Base-by-base conservation (phyloP, 2,113 vertebrate genomes). In the Lepisosteus osseus region DNA sequence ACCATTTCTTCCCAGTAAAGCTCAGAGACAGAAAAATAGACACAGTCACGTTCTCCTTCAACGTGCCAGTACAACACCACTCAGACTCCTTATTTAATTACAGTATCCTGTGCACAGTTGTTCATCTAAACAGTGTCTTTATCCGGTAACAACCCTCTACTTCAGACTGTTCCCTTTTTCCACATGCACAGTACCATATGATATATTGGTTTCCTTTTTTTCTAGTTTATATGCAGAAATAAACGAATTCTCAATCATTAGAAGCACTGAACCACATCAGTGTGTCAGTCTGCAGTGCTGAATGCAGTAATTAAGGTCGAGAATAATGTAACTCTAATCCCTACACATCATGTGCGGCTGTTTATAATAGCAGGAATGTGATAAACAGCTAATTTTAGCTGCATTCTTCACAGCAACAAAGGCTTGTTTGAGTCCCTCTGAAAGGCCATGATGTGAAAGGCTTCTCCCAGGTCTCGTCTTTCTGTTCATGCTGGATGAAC, bases 331-430 rank as follows among this genome's bases (percentile, higher is more conserved):
- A 17, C 65, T 42, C 41, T 72, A 72, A 71, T 65, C 74, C 67
- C 15, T 59, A 47, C 12, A 9, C 45, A 76, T 76, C 61, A 72
- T 65, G 74, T 42, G 29, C 64, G 45, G 66, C 65, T 65, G 54
- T 76, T 72, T 72, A 69, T 55, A 76, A 43, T 47, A 65, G 13
- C 70, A 68, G 70, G 65, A 72, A 72, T 65, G 70, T 70, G 17
- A 64, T 65, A 76, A 76, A 76, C 66, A 69, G 66, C 47, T 68
- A 7, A 43, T 72, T 76, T 76, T 72, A 68, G 65, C 61, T 3
- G 6, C 56, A 40, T 69, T 68, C 8, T 47, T 15, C 66, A 14
- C 5, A 40, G 1, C 41, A 71, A 6, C 56, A 76, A 76, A 76
- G 65, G 69, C 43, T 29, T 44, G 59, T 65, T 65, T 76, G 57